Evolutionary conservation across 2,113 vertebrate genomes (phyloP).

Genomic region (Rutilus rutilus): DNA sequence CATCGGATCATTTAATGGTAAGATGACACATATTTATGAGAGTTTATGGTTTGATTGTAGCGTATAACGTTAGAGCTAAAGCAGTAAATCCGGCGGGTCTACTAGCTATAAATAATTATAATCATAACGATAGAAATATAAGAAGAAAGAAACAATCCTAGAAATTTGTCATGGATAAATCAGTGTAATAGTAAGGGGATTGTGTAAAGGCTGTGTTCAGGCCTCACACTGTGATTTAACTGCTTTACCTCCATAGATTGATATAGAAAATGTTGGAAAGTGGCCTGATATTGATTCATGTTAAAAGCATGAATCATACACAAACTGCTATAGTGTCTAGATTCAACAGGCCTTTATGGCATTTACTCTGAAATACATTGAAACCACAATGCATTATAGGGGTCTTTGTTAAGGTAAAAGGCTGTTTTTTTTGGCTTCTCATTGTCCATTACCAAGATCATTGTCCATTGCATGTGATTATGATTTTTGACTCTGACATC

Average conservation of each 20-base stretch:
- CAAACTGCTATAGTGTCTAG: not conserved
- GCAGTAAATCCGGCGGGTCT: not conserved
- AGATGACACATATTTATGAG: slow-evolving; percentile 6
- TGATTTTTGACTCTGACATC: not conserved
- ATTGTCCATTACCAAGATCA: not conserved
- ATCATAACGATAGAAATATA: not conserved
- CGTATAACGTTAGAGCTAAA: not conserved
- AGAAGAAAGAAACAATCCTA: not conserved
- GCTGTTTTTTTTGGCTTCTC: not conserved
- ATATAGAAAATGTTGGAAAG: not conserved
- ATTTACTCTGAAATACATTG: not conserved
- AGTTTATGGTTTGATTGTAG: slow-evolving; percentile 1
- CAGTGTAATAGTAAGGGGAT: not conserved
- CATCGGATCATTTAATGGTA: not conserved
- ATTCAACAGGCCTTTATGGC: not conserved
- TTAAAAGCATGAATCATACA: not conserved
- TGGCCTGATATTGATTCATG: not conserved
- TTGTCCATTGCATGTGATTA: not conserved
- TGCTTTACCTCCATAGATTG: not conserved
- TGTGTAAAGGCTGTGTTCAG: slow-evolving; percentile 7
- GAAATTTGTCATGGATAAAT: not conserved
- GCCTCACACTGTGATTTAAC: slow-evolving; percentile 29
- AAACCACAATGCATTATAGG: not conserved
- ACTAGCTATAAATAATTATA: not conserved
- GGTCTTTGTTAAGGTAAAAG: slow-evolving; percentile 4